Percentiles rank a stretch among this genome's conserved stretches.
These are phyloP conservation scores for Creontiades dilutus DNA, from an alignment of 2,888 invertebrate species.

Conservation along the genomic window DNA sequence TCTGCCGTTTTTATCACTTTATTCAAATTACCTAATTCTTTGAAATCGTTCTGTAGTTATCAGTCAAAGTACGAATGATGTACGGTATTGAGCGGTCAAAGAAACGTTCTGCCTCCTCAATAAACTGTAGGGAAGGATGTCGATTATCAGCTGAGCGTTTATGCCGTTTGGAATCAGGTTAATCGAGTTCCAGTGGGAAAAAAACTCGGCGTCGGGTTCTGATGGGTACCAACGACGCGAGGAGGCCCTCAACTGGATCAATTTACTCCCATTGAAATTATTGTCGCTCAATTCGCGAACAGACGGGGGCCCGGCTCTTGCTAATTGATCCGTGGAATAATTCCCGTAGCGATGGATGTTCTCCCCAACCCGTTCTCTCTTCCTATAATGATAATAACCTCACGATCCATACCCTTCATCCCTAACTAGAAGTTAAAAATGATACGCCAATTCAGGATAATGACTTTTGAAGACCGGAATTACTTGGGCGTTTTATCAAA, in stretches of 20 bases:
- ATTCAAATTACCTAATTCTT: too few species aligned
- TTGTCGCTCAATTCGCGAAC: slow-evolving; percentile 10
- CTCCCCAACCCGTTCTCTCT: neutral
- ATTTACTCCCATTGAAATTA: neutral
- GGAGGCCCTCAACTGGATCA: neutral
- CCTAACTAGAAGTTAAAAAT: neutral
- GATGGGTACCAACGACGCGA: neutral
- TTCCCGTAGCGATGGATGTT: neutral
- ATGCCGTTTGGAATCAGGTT: slow-evolving; percentile 5
- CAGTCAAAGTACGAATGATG: too few species aligned
- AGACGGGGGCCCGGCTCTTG: neutral
- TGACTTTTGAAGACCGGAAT: neutral
- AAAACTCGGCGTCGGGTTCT: neutral
- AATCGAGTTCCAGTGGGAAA: slow-evolving; percentile 48
- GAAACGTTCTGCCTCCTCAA: neutral
- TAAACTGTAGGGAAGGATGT: neutral
- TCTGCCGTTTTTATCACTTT: too few species aligned
- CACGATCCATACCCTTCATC: neutral
- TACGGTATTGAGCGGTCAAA: too few species aligned
- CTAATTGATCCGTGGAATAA: neutral
- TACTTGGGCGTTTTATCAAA: neutral
- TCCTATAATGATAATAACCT: neutral
- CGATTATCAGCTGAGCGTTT: neutral
- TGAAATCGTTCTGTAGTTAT: too few species aligned
- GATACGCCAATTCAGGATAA: neutral